Evolutionary conservation across 2,888 invertebrate species (phyloP).

Genomic region (Hydropsyche betteni): DNA sequence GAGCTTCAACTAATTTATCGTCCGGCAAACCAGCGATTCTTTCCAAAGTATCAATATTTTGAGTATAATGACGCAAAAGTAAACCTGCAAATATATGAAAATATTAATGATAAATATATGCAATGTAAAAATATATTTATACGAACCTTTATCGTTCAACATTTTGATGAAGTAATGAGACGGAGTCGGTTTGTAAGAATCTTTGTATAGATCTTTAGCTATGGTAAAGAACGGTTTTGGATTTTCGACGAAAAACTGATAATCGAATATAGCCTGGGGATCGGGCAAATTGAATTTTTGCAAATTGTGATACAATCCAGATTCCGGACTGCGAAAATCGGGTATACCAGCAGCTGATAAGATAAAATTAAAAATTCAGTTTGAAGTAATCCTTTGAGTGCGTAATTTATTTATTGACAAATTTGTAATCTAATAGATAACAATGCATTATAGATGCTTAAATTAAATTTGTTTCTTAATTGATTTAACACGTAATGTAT

Average conservation of each 20-base stretch:
- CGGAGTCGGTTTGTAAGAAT: constrained; percentile 86
- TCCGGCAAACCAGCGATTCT: constrained; percentile 83
- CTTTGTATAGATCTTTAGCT: constrained; percentile 90
- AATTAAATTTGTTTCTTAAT: too few relatives aligned
- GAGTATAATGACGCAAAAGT: constrained; percentile 79
- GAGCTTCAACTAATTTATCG: constrained; percentile 91
- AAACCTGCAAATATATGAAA: constrained; percentile 59
- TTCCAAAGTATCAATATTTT: constrained; percentile 96
- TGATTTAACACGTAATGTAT: too few relatives aligned
- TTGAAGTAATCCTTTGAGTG: constrained; percentile 22
- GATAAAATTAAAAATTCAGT: background rate
- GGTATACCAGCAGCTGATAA: constrained; percentile 92
- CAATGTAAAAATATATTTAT: constrained; percentile 15
- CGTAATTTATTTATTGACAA: background rate
- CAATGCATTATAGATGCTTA: too few relatives aligned
- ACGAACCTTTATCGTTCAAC: constrained; percentile 79
- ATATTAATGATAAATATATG: background rate
- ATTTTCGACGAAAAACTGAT: constrained; percentile 85
- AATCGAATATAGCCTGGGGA: constrained; percentile 92
- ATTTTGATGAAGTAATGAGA: constrained; percentile 91
- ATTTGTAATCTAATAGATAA: too few relatives aligned
- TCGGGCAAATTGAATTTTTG: constrained; percentile 90
- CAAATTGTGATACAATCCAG: constrained; percentile 91
- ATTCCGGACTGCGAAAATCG: constrained; percentile 92
- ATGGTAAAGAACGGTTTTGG: constrained; percentile 93